These are phyloP conservation scores for Rhinopomastus cyanomelas DNA, from an alignment of 2,113 vertebrate species.

Conservation along the genomic window DNA sequence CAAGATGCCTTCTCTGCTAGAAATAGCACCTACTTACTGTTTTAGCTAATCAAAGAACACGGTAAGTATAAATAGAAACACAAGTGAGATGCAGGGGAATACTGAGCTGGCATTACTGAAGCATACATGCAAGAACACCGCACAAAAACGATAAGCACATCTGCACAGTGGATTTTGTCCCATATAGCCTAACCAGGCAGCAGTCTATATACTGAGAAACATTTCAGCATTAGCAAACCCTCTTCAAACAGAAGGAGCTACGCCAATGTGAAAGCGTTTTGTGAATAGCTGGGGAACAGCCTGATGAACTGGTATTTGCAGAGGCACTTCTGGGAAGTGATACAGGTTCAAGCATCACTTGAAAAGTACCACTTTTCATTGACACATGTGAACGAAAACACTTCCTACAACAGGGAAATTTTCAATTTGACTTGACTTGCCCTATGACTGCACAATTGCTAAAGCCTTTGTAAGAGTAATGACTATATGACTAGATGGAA, in stretches of 20 bases:
- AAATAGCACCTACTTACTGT: constrained; percentile 39
- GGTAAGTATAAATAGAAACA: constrained; percentile 37
- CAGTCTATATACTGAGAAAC: not conserved
- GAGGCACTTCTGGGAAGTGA: not conserved
- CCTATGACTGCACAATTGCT: not conserved
- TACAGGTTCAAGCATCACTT: not conserved
- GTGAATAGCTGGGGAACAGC: not conserved
- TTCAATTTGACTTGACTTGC: not conserved
- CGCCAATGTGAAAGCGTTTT: not conserved
- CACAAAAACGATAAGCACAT: not conserved
- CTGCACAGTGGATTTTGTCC: not conserved
- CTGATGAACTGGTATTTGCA: not conserved
- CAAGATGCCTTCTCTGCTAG: not conserved
- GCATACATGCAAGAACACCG: not conserved
- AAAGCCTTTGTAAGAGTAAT: fast-evolving
- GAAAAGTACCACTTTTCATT: no score
- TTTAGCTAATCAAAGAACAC: constrained; percentile 36
- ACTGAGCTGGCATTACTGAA: constrained; percentile 9
- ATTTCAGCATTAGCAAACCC: not conserved
- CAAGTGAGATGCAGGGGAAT: not conserved
- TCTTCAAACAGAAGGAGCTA: not conserved
- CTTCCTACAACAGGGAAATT: not conserved
- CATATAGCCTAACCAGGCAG: not conserved
- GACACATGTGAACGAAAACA: not conserved
- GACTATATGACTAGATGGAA: not conserved